Evolutionary conservation across 2,797 vertebrate genomes (phyloP).

Genomic region (Neoniphon sammara): DNA sequence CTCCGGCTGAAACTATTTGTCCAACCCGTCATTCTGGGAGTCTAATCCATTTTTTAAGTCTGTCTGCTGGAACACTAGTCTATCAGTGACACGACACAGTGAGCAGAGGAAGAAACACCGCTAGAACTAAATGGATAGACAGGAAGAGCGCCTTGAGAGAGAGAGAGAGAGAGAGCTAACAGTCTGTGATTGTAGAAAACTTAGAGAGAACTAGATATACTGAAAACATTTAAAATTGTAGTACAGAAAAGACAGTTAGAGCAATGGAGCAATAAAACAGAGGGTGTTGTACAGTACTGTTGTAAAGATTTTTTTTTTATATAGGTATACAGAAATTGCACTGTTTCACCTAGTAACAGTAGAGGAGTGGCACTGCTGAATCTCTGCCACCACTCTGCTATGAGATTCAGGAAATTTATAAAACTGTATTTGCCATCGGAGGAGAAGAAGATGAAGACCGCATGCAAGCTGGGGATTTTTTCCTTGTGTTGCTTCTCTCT

Average conservation of each 20-base stretch:
- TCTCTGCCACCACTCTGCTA: constrained; percentile 13
- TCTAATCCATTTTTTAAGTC: constrained; percentile 64
- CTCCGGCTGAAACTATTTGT: constrained; percentile 58
- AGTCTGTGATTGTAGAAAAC: constrained; percentile 20
- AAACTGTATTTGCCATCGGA: constrained; percentile 27
- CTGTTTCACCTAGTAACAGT: constrained; percentile 18
- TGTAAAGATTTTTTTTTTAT: constrained; percentile 22
- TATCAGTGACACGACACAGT: constrained; percentile 59
- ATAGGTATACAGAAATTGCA: constrained; percentile 4
- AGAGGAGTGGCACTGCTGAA: constrained; percentile 7
- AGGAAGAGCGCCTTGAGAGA: constrained; percentile 27
- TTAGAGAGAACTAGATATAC: constrained; percentile 7
- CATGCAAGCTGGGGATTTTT: constrained; percentile 27
- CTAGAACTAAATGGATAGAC: constrained; percentile 59
- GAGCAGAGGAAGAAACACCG: constrained; percentile 11
- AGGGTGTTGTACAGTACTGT: constrained; percentile 3
- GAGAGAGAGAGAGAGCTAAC: background rate
- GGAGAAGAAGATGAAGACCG: constrained; percentile 14
- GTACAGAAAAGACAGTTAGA: constrained; percentile 15
- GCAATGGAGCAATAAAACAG: constrained; percentile 21
- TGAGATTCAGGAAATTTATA: constrained; percentile 28
- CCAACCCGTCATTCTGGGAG: constrained; percentile 55
- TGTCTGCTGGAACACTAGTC: constrained; percentile 53
- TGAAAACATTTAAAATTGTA: constrained; percentile 20
- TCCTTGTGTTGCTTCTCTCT: constrained; percentile 31